Conservation (phyloP, 2,797 vertebrate genomes). For the Hipposideros larvatus region DNA sequence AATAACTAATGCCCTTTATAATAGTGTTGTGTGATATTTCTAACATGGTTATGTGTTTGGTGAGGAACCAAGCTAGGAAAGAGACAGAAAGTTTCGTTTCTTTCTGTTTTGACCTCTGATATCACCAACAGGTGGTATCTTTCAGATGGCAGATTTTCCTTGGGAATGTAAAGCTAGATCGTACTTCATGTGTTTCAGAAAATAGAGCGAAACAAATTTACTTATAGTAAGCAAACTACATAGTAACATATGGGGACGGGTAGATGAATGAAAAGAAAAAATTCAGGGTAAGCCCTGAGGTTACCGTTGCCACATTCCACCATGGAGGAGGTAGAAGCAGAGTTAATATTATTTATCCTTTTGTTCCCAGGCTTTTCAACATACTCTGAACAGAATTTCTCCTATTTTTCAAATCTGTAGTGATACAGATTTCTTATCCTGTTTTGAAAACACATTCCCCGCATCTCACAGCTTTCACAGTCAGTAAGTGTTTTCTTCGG, state of each 20-base stretch:
- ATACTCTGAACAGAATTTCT: conserved; percentile 1
- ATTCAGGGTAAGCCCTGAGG: too few relatives aligned
- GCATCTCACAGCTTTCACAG: background rate
- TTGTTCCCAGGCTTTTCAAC: background rate
- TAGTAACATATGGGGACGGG: background rate
- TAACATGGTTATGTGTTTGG: background rate
- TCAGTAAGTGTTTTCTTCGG: background rate
- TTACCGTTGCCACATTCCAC: too few relatives aligned
- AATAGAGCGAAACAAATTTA: background rate
- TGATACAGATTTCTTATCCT: conserved; percentile 76
- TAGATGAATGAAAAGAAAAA: background rate
- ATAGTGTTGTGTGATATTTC: background rate
- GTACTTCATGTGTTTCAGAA: background rate
- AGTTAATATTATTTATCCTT: background rate
- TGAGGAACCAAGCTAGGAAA: background rate
- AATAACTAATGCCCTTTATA: background rate
- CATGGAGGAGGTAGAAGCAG: background rate
- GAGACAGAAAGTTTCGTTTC: background rate
- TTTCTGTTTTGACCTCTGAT: conserved; percentile 7
- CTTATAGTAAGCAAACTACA: background rate
- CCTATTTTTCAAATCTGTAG: conserved; percentile 51
- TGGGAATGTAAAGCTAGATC: background rate
- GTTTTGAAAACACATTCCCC: conserved; percentile 4
- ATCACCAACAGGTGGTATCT: background rate
- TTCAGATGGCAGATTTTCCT: conserved; percentile 6